Base-by-base conservation (phyloP, 2,113 vertebrate species). In the Chelonoidis abingdonii region DNA sequence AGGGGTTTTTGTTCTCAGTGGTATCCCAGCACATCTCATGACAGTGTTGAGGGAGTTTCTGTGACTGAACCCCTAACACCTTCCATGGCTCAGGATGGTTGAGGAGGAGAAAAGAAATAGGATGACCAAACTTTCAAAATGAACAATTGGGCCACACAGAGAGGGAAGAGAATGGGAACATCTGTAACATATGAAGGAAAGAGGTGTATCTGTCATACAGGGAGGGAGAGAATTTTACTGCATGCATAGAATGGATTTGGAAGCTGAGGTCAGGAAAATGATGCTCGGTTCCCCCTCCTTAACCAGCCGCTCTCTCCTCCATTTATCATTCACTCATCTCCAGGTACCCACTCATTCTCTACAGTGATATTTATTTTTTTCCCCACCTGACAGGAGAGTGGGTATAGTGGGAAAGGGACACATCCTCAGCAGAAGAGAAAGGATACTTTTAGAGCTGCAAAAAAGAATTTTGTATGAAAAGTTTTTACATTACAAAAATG, bases 331-430 rank as follows among this genome's bases (percentile, higher is more conserved):
- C 11, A 5, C 29, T 6, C 1, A 8, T 13, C 12, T n/a, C 27
- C 31, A 1, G 25, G 25, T 38, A 16, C 31, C 8, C n/a, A 3
- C 2, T 44, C n/a, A 1, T 8, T 31, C 2, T 3, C 1, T 69
- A 0, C 0, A 5, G 31, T 84, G 10, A 9, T 4, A 29, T 49
- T 31, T 3, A 62, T 27, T 5, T 10, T 31, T 3, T 10, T 11
- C 14, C 19, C n/a, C 6, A 4, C 25, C 47, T 72, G 19, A 38
- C 69, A 72, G 59, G 9, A 72, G n/a, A 72, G 35, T 16, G 19
- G 56, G 4, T 35, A n/a, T 69, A 35, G 31, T 17, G 65, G 65
- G 6, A n/a, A 31, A 35, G 62, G 31, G 62, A 17, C 24, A 9
- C 25, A 59, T 27, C 56, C 24, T 59, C 56, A 59, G 25, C 11